Evolutionary conservation across 2,113 vertebrate species (phyloP), one percentile per base, ranked within the genome.

Genomic region (Sebastes fasciatus): DNA sequence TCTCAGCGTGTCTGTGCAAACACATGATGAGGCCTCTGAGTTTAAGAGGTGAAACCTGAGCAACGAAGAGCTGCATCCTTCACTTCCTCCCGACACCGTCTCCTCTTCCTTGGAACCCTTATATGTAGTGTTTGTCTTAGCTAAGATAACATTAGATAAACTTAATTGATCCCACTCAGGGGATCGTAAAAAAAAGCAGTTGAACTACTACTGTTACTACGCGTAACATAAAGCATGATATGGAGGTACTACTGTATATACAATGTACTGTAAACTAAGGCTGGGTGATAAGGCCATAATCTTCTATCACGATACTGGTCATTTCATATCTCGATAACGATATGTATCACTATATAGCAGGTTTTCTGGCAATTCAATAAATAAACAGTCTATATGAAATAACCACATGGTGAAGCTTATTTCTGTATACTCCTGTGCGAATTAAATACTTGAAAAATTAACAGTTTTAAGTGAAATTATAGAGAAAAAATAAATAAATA

Each of bases 31-130:
- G 45, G 55, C 12, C 40, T 46, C 17, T 0, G 6, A 73, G 58
- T 60, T 64, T 40, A 49, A 79, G 63, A 88, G 64, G 51, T 81
- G 78, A 87, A 91, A 89, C 76, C 34, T 0, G 74, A 87, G 62
- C 57, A 70, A 73, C 26, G 58, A 10, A 77, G 43, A 62, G 16
- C 17, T 69, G 78, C 60, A 46, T 78, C 45, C 14, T 62, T 49
- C 42, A 52, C 42, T 46, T 54, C 42, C 19, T 80, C 34, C 58
- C 58, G n/a, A 11, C 43, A 23, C 2, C 51, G 68, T 64, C 74
- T 73, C 49, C 19, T 63, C 4, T 40, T 66, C 49, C 17, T 16
- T 13, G 48, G 16, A 83, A 83, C 43, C 17, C 34, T 0, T 21
- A 54, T 42, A 62, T n/a, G 40, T 0, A 26, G 51, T n/a, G 54